A percentile compares a stretch with the other conserved stretches of the same genome.
Evolutionary conservation across 2,888 invertebrate species (phyloP).

Genomic region (Lamproptera curius): DNA sequence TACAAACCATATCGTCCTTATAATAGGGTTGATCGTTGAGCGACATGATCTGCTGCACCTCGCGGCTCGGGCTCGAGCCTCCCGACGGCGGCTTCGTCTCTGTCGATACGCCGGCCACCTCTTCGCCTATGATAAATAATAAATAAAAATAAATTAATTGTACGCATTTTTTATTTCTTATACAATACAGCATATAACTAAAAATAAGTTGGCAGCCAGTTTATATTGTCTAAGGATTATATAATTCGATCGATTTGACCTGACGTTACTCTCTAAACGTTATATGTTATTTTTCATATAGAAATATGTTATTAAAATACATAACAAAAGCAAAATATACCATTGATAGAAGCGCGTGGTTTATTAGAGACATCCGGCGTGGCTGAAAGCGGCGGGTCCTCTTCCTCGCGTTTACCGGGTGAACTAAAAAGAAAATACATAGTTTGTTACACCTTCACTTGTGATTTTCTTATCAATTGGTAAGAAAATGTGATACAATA

Average conservation of each 20-base stretch:
- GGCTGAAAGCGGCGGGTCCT: slow-evolving; percentile 58
- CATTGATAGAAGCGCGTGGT: slow-evolving; percentile 39
- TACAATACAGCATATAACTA: too few species aligned
- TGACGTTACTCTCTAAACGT: too few species aligned
- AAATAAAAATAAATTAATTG: too few species aligned
- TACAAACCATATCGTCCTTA: slow-evolving; percentile 37
- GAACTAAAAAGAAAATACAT: too few species aligned
- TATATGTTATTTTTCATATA: too few species aligned
- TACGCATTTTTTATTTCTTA: too few species aligned
- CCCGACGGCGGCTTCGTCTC: slow-evolving; percentile 80
- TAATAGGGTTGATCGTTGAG: slow-evolving; percentile 68
- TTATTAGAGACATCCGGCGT: slow-evolving; percentile 53
- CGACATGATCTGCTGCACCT: slow-evolving; percentile 92
- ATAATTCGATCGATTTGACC: too few species aligned
- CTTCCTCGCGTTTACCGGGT: slow-evolving; percentile 69
- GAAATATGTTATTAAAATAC: background rate
- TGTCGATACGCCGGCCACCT: slow-evolving; percentile 25
- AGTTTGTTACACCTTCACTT: too few species aligned
- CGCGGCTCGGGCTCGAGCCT: slow-evolving; percentile 93
- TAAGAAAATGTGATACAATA: too few species aligned
- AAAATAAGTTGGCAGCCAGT: too few species aligned
- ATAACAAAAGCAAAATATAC: slow-evolving; percentile 25
- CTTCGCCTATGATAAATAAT: slow-evolving; percentile 18
- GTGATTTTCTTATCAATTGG: too few species aligned
- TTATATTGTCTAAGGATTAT: too few species aligned